These are phyloP conservation scores for Chinchilla lanigera DNA, from an alignment of 2,113 vertebrate species.

Conservation along the genomic window DNA sequence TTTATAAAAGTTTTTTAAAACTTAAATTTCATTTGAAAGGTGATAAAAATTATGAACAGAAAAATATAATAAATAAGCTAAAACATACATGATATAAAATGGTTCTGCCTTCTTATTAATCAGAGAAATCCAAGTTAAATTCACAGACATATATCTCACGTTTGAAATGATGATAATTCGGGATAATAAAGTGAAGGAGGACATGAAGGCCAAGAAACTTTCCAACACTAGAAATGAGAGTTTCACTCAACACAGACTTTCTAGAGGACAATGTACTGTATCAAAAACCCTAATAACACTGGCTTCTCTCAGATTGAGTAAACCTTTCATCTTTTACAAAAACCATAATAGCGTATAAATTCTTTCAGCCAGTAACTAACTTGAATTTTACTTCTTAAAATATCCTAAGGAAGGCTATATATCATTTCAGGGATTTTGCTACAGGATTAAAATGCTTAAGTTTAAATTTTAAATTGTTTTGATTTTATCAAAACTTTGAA, in stretches of 20 bases:
- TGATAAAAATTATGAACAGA: not conserved
- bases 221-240: not conserved
- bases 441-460: not conserved
- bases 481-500: not conserved
- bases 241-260: not conserved
- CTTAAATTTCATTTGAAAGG: not conserved
- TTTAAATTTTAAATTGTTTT: constrained; percentile 3
- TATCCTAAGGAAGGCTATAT: not conserved
- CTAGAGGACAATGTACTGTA: not conserved
- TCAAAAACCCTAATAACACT: not conserved
- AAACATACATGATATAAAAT: not conserved
- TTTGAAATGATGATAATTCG: not conserved
- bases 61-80: not conserved
- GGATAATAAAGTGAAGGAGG: not conserved
- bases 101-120: not conserved
- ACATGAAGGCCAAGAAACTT: not conserved
- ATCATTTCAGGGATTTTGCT: not conserved
- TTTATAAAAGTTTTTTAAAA: not conserved
- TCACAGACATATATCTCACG: not conserved
- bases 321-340: too few relatives aligned
- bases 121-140: not conserved
- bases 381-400: not conserved
- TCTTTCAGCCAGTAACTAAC: not conserved
- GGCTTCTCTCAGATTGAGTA: too few relatives aligned
- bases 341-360: not conserved